These are phyloP conservation scores for Dioctria rufipes DNA, from an alignment of 2,888 invertebrate species.

Conservation along the genomic window DNA sequence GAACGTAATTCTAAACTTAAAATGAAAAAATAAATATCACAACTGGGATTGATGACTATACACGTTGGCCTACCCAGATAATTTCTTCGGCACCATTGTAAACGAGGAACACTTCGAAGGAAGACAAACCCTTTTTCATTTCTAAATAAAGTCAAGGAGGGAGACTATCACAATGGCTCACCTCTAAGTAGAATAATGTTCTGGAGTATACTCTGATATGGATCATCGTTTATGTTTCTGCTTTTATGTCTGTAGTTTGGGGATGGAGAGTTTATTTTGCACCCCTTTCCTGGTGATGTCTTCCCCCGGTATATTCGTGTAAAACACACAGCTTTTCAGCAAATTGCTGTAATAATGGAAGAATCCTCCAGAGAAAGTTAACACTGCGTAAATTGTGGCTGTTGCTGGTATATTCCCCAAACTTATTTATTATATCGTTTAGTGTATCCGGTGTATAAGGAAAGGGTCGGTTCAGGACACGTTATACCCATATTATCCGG, in stretches of 20 bases:
- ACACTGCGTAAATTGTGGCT: constrained; percentile 19
- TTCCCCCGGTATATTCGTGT: neutral
- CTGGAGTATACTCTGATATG: neutral
- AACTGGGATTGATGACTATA: neutral
- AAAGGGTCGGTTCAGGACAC: neutral
- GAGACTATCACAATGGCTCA: neutral
- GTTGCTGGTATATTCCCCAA: constrained; percentile 15
- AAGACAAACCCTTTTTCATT: constrained; percentile 12
- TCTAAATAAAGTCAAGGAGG: neutral
- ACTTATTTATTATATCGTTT: constrained; percentile 25
- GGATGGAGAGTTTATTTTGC: neutral
- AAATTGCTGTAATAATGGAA: constrained; percentile 22
- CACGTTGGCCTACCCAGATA: neutral
- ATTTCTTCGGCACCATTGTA: neutral
- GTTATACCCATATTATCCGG: neutral
- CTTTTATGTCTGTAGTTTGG: neutral
- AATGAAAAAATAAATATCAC: constrained; percentile 26
- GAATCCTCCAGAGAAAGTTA: constrained; percentile 13
- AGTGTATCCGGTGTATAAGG: constrained; percentile 3
- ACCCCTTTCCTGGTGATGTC: neutral
- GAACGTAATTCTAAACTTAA: constrained; percentile 53
- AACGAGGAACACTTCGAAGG: neutral
- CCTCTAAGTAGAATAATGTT: constrained; percentile 2
- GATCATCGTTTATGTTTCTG: neutral
- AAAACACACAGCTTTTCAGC: constrained; percentile 11